Evolutionary conservation across 35 echinoderm and acorn worm genomes (phyloP).

Genomic region (Holothuria glaberrima): DNA sequence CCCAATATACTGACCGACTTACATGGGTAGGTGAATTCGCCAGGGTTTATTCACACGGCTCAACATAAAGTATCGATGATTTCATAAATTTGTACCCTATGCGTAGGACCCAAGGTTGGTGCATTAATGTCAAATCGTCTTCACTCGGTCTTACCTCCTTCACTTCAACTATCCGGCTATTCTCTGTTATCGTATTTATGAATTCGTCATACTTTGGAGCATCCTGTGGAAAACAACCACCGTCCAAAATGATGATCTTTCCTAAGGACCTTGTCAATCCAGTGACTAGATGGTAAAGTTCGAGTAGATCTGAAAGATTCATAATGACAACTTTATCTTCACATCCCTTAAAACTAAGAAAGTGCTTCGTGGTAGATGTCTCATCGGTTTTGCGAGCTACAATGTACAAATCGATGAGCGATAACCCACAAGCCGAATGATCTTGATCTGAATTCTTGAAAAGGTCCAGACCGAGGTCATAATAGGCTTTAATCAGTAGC

Average conservation of each 20-base stretch:
- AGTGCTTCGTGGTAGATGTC: neutral
- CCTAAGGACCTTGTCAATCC: conserved; percentile 37
- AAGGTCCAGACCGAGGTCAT: neutral
- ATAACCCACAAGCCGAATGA: neutral
- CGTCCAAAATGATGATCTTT: conserved; percentile 29
- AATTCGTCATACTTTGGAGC: conserved; percentile 20
- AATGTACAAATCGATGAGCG: conserved; percentile 25
- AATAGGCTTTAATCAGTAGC: neutral
- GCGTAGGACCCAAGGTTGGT: neutral
- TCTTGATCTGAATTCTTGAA: neutral
- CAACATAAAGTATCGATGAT: neutral
- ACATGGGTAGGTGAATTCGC: too few relatives aligned
- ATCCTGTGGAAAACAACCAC: conserved; percentile 8
- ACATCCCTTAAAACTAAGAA: neutral
- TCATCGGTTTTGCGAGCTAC: neutral
- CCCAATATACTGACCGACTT: too few relatives aligned
- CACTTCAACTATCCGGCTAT: neutral
- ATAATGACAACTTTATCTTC: conserved; percentile 9
- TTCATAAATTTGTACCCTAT: neutral
- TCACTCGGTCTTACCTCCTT: conserved; percentile 3
- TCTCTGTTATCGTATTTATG: neutral
- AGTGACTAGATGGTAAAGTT: neutral
- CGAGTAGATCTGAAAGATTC: too few relatives aligned
- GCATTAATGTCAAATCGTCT: neutral
- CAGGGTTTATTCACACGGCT: too few relatives aligned